Base-by-base conservation (phyloP, 2,797 vertebrate genomes). In the Acipenser ruthenus region DNA sequence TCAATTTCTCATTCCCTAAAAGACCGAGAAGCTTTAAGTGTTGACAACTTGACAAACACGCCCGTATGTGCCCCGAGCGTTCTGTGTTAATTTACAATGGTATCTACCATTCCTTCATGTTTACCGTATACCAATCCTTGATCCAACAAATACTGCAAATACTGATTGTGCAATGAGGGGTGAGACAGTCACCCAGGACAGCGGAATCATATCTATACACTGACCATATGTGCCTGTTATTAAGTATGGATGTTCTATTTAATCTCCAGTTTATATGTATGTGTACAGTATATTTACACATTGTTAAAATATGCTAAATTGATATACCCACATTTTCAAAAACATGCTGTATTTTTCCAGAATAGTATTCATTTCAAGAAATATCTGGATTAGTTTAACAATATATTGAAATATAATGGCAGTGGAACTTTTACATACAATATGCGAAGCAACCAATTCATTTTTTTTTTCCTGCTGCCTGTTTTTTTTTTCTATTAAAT, bases 401-500 rank as follows among this genome's bases (percentile, higher is more conserved):
- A 37, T 37, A 37, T 37, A 37, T 37, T 37, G 23, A 37, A 37
- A 37, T 37, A 37, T 37, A 37, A 37, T 37, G 23, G 23, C 23
- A 37, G 4, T 37, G 23, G 23, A 37, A 37, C 23, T 37, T 37
- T 37, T 37, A 37, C 23, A 37, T 37, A 37, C 23, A 37, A 37
- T 37, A 37, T 37, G 23, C 23, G 55, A 10, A 69, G 52, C 71
- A 68, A 72, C 72, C 71, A 47, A 47, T 13, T 49, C 58, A 10
- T 8, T 12, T 65, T 63, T 6, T 48, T 23, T 37, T 37, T 75
- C 74, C 52, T 58, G 77, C 77, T 80, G 80, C 78, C 83, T 83
- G 82, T 89, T 87, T 89, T 90, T 81, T 81, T 82, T 87, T 85
- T 82, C 85, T 85, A 89, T 89, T 89, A 88, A 87, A 89, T 83